phyloP scores from a whole-genome alignment of 2,113 vertebrate species.

The Neolamprologus modestus region DNA sequence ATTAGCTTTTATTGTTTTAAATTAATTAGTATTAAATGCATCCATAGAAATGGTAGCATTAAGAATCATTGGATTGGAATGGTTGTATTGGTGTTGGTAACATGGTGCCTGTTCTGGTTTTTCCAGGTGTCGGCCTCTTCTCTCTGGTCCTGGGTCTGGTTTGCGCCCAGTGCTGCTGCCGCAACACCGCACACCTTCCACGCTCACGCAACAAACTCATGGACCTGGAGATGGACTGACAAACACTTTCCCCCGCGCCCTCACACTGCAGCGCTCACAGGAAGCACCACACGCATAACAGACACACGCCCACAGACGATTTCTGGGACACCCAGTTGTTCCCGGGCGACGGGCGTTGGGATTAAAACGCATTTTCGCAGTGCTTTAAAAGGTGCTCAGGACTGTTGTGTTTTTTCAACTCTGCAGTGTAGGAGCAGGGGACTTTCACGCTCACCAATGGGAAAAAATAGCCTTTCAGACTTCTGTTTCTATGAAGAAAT shows the following conservation, averaged over 20 bases:
- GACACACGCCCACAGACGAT: conserved; percentile 33
- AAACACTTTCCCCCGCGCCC: conserved; percentile 44
- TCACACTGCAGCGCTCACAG: conserved; percentile 46
- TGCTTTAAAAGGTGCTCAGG: conserved; percentile 11
- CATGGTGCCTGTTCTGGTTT: background rate
- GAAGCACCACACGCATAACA: conserved; percentile 26
- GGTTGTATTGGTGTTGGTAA: background rate
- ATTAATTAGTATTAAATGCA: accelerated
- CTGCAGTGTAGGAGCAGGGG: conserved; percentile 45
- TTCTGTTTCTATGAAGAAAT: conserved; percentile 10
- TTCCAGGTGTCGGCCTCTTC: conserved; percentile 76
- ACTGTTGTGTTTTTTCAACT: background rate
- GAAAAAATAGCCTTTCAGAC: conserved; percentile 11
- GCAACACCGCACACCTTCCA: conserved; percentile 79
- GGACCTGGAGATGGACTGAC: conserved; percentile 93
- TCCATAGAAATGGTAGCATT: accelerated
- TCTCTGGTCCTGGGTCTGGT: conserved; percentile 91
- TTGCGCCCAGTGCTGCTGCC: conserved; percentile 86
- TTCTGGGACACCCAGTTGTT: conserved; percentile 61
- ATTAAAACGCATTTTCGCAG: background rate
- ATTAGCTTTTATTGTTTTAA: background rate
- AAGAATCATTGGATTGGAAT: accelerated
- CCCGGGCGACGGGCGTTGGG: conserved; percentile 40
- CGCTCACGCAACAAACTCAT: conserved; percentile 81
- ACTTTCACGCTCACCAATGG: background rate